phyloP scores from a whole-genome alignment of 2,113 vertebrate genomes.

The Myxocyprinus asiaticus region DNA sequence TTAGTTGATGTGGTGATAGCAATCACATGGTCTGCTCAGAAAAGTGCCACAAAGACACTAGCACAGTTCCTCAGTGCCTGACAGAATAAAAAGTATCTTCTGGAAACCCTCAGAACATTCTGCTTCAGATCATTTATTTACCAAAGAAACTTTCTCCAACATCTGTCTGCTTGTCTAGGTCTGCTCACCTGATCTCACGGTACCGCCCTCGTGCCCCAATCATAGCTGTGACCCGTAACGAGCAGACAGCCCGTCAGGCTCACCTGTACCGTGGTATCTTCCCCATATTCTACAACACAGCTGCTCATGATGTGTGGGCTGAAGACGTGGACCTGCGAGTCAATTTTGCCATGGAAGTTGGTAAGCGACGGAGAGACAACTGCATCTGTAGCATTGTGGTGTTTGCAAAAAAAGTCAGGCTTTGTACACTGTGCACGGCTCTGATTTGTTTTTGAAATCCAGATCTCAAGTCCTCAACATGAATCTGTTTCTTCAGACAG shows the following conservation, averaged over 20 bases:
- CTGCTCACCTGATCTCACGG: constrained; percentile 92
- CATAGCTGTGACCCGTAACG: constrained; percentile 89
- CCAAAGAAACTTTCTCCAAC: background rate
- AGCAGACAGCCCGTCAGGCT: constrained; percentile 91
- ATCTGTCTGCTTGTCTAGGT: constrained; percentile 71
- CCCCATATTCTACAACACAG: constrained; percentile 87
- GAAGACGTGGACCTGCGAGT: constrained; percentile 94
- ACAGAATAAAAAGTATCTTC: background rate
- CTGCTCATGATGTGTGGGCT: constrained; percentile 84
- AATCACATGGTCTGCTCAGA: background rate
- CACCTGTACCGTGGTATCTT: constrained; percentile 96
- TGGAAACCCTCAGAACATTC: background rate
- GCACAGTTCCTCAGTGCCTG: too few species aligned
- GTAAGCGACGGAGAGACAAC: constrained; percentile 66
- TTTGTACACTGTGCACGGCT: too few species aligned
- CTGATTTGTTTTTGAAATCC: too few species aligned
- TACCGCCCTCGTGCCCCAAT: constrained; percentile 95
- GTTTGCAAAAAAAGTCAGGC: too few species aligned
- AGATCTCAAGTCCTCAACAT: too few species aligned
- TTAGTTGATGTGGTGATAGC: background rate
- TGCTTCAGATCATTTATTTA: background rate
- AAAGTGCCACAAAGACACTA: background rate
- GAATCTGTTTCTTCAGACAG: too few species aligned
- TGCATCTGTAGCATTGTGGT: background rate
- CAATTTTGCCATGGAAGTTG: constrained; percentile 93